These are phyloP conservation scores for Sinopyrophorus schimmeli DNA, from an alignment of 2,888 invertebrate genomes.

Conservation along the genomic window DNA sequence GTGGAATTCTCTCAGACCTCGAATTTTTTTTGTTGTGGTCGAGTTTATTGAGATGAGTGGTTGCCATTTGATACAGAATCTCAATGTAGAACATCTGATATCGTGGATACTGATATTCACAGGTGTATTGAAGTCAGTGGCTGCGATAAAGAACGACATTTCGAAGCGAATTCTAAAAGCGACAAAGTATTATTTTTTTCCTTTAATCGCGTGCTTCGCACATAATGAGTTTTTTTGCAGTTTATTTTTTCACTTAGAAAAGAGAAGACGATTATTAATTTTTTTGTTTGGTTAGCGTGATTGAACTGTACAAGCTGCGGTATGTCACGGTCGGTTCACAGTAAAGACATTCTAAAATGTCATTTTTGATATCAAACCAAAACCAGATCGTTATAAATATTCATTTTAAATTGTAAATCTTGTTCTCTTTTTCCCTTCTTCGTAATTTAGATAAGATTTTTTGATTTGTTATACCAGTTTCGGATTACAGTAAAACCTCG, in stretches of 20 bases:
- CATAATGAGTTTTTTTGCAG: too few species aligned
- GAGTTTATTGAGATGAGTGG: conserved; percentile 32
- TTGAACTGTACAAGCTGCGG: conserved; percentile 29
- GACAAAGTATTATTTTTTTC: too few species aligned
- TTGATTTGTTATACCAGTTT: conserved; percentile 5
- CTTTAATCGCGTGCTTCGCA: too few species aligned
- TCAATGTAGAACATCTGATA: conserved; percentile 36
- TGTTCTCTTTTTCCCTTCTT: too few species aligned
- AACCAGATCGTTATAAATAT: conserved; percentile 24
- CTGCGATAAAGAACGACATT: too few species aligned
- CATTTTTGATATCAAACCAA: conserved; percentile 33
- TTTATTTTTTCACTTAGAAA: too few species aligned
- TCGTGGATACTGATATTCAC: conserved; percentile 28
- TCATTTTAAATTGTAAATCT: conserved; percentile 25
- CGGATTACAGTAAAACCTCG: too few species aligned
- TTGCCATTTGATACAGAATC: conserved; percentile 36
- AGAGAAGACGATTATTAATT: too few species aligned
- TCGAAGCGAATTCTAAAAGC: too few species aligned
- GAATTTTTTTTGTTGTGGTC: conserved; percentile 27
- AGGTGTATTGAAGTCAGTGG: conserved; percentile 15
- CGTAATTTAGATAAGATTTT: too few species aligned
- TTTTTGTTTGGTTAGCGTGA: too few species aligned
- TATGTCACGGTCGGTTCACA: conserved; percentile 38
- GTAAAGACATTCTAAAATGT: conserved; percentile 40
- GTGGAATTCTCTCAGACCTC: conserved; percentile 26